A percentile compares a stretch with the other conserved stretches of the same genome.
These are phyloP conservation scores for Heterochromis multidens DNA, from an alignment of 2,113 vertebrate genomes.

Conservation along the genomic window DNA sequence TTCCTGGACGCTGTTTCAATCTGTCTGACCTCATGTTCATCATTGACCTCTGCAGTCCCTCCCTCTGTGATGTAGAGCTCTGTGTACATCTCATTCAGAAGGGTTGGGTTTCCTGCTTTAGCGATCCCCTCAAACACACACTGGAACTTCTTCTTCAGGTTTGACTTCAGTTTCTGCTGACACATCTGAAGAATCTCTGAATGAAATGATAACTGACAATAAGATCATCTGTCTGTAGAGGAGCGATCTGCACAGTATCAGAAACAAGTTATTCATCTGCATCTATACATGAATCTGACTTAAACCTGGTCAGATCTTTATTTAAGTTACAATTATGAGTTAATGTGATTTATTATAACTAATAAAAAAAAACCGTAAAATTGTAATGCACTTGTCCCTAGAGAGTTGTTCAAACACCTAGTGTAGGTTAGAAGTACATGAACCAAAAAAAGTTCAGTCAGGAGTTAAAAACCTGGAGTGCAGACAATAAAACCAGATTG, in stretches of 20 bases:
- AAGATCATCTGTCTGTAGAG: not conserved
- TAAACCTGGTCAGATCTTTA: no score
- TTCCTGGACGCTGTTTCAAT: slow-evolving; percentile 39
- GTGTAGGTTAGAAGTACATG: not conserved
- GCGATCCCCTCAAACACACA: no score
- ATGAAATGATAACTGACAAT: not conserved
- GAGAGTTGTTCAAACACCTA: not conserved
- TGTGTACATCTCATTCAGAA: slow-evolving; percentile 39
- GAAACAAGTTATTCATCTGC: not conserved
- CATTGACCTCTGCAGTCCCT: slow-evolving; percentile 2
- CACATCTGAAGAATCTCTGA: not conserved
- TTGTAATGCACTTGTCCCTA: not conserved
- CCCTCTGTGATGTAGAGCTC: slow-evolving; percentile 53
- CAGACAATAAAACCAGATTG: not conserved
- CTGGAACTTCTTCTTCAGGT: not conserved
- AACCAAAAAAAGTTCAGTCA: not conserved
- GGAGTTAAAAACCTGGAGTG: not conserved
- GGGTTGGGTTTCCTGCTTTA: no score
- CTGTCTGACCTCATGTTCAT: slow-evolving; percentile 42
- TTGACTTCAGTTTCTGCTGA: not conserved
- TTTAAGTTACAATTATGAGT: not conserved
- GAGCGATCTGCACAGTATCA: not conserved
- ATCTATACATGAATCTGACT: not conserved
- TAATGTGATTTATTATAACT: not conserved
- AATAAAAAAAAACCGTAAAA: not conserved